Evolutionary conservation across 2,888 invertebrate genomes (phyloP).

Genomic region (Boloria euphrosyne): DNA sequence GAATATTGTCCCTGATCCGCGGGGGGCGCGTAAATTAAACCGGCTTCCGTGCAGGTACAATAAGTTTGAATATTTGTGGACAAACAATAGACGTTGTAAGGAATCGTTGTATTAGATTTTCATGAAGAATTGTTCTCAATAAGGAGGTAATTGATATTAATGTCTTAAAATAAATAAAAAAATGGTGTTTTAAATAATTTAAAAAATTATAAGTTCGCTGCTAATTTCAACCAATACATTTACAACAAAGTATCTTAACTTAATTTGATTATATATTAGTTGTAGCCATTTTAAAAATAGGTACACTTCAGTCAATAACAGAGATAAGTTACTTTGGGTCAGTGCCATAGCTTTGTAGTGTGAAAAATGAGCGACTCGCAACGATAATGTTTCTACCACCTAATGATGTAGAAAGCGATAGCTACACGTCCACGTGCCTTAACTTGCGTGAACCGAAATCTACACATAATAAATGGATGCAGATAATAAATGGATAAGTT

Average conservation of each 20-base stretch:
- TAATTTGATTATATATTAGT: no score
- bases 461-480: constrained; percentile 1
- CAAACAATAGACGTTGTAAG: constrained; percentile 35
- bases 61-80: constrained; percentile 35
- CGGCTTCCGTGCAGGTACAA: constrained; percentile 64
- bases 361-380: constrained; percentile 72
- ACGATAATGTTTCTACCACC: constrained; percentile 61
- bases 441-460: constrained; percentile 16
- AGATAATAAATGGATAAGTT: constrained; percentile 1
- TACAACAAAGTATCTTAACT: no score
- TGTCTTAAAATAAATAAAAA: background rate
- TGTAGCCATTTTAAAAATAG: background rate
- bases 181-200: no score
- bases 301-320: constrained; percentile 2
- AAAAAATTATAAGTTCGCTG: no score
- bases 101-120: constrained; percentile 24
- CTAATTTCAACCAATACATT: no score
- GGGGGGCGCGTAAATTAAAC: constrained; percentile 77
- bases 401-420: constrained; percentile 80
- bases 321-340: constrained; percentile 19
- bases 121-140: constrained; percentile 12
- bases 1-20: constrained; percentile 75
- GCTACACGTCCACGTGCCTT: constrained; percentile 56
- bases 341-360: constrained; percentile 44
- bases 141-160: constrained; percentile 23